Conservation (phyloP, 1,140 invertebrate genomes). For the Calosoma granatense region DNA sequence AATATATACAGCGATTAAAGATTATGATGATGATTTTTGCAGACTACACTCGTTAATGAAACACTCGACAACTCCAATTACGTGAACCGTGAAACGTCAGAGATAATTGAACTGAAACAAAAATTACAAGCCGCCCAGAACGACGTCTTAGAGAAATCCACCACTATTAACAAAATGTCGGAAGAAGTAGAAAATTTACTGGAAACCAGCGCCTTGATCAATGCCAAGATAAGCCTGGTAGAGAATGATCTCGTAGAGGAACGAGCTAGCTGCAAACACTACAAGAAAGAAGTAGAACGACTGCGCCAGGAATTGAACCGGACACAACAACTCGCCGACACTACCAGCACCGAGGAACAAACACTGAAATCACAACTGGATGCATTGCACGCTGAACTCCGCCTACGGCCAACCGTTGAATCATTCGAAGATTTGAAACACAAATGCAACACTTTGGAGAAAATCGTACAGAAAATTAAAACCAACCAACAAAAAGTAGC, state of each 20-base stretch:
- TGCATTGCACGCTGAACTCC: not conserved
- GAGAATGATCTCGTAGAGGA: not conserved
- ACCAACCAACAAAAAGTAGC: not conserved
- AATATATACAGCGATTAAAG: no score
- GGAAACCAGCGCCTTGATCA: not conserved
- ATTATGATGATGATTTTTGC: no score
- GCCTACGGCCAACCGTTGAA: not conserved
- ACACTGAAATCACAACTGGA: not conserved
- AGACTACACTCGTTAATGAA: not conserved
- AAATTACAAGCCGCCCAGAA: not conserved
- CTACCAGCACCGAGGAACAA: not conserved
- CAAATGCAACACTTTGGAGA: constrained; percentile 27
- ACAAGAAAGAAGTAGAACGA: not conserved
- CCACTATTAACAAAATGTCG: not conserved
- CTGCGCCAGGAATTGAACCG: not conserved
- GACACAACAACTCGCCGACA: not conserved
- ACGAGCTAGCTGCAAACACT: not conserved
- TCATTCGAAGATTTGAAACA: constrained; percentile 12
- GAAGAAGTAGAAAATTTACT: not conserved
- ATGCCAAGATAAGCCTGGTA: not conserved
- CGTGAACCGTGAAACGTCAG: not conserved
- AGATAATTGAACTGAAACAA: not conserved
- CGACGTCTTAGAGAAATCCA: not conserved
- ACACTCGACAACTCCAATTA: not conserved
- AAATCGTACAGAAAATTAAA: constrained; percentile 36